A percentile compares a stretch with the other conserved stretches of the same genome.
Evolutionary conservation across 2,888 invertebrate genomes (phyloP).

Genomic region (Orchesellides sinensis): DNA sequence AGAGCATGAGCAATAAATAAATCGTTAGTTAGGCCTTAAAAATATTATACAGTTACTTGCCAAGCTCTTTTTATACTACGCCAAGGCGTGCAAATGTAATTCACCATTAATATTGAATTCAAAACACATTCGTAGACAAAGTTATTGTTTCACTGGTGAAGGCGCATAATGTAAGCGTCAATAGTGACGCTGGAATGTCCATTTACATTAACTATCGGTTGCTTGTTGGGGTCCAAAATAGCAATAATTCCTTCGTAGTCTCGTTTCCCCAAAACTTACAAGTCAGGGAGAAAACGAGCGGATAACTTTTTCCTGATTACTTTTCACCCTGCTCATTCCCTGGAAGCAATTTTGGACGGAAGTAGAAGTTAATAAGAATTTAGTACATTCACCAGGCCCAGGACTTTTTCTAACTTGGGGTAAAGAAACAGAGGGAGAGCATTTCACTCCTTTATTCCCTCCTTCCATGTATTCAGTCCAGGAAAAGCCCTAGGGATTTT

Average conservation of each 20-base stretch:
- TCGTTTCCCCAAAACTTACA: not conserved
- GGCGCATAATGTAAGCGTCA: not conserved
- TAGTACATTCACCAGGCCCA: constrained; percentile 29
- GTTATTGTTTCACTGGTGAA: constrained; percentile 14
- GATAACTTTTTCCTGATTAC: not conserved
- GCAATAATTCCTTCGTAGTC: constrained; percentile 13
- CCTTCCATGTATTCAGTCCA: constrained; percentile 11
- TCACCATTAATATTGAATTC: constrained; percentile 13
- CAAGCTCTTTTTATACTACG: too few relatives aligned
- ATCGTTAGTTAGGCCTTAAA: too few relatives aligned
- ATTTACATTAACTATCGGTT: not conserved
- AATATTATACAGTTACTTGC: too few relatives aligned
- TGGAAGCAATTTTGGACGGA: not conserved
- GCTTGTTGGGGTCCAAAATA: not conserved
- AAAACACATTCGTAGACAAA: constrained; percentile 17
- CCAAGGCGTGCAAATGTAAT: not conserved
- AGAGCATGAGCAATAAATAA: too few relatives aligned
- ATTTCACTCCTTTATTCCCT: constrained; percentile 11
- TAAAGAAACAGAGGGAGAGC: constrained; percentile 9
- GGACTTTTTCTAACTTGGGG: constrained; percentile 43
- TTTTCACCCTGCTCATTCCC: not conserved
- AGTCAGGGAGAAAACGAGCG: not conserved
- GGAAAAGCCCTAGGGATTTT: constrained; percentile 50
- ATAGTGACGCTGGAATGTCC: not conserved
- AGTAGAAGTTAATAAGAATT: constrained; percentile 28